Conservation (phyloP, 2,797 vertebrate genomes). For the Percopsis omiscomaycus region DNA sequence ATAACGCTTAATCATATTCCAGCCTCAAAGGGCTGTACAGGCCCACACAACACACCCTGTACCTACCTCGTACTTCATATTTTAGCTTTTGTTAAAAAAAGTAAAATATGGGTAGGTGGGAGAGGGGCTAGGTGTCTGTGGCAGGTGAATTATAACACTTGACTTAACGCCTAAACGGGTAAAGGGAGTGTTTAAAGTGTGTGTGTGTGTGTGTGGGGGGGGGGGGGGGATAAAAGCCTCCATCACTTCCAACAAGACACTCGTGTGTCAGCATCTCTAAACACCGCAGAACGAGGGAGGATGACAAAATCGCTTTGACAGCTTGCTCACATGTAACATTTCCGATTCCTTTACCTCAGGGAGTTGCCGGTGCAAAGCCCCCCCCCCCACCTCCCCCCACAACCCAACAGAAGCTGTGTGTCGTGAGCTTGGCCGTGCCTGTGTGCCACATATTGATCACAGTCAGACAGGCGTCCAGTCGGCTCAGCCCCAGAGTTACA, state of each 20-base stretch:
- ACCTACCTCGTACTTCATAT: no score
- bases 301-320: constrained; percentile 87
- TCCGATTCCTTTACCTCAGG: constrained; percentile 75
- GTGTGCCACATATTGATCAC: constrained; percentile 80
- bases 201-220: no score
- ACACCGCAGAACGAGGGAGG: constrained; percentile 73
- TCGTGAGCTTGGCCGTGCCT: constrained; percentile 58
- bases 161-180: constrained; percentile 69
- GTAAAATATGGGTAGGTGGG: constrained; percentile 27
- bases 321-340: constrained; percentile 85
- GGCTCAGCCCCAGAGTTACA: constrained; percentile 64
- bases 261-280: constrained; percentile 78
- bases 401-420: constrained; percentile 72
- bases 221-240: constrained; percentile 75
- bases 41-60: no score
- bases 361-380: constrained; percentile 80
- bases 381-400: constrained; percentile 44
- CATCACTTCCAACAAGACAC: constrained; percentile 77
- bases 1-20: no score
- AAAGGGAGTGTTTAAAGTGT: constrained; percentile 51
- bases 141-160: constrained; percentile 68
- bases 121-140: constrained; percentile 57
- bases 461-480: constrained; percentile 77
- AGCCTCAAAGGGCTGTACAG: no score
- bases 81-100: constrained; percentile 9